A percentile compares a stretch with the other conserved stretches of the same genome.
These are phyloP conservation scores for Phalacrocorax pelagicus DNA, from an alignment of 2,113 vertebrate species.

Conservation along the genomic window DNA sequence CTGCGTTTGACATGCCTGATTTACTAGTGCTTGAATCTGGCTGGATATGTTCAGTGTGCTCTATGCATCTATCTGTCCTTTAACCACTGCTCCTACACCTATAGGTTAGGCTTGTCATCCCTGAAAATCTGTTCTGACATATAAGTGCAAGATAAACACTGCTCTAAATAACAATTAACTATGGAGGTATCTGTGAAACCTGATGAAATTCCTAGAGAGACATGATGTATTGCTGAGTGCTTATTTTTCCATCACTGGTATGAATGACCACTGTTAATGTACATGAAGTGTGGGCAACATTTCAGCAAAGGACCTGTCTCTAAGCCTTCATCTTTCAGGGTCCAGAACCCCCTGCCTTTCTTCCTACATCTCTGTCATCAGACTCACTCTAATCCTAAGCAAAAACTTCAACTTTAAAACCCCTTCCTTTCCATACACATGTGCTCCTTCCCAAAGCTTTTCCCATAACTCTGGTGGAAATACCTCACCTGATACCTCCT, in stretches of 20 bases:
- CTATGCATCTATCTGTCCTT: rapidly evolving
- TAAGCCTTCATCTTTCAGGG: background rate
- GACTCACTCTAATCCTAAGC: background rate
- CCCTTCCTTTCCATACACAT: background rate
- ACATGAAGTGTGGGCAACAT: background rate
- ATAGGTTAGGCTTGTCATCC: background rate
- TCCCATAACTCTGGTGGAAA: background rate
- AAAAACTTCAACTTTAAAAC: rapidly evolving
- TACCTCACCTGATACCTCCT: background rate
- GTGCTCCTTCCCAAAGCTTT: background rate
- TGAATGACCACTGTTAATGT: background rate
- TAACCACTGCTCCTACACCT: background rate
- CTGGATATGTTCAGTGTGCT: background rate
- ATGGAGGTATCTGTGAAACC: background rate
- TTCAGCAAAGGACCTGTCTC: background rate
- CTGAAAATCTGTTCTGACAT: background rate
- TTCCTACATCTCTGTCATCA: background rate
- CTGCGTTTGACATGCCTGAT: background rate
- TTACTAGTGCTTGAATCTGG: background rate
- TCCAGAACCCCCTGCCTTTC: background rate
- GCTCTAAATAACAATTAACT: background rate
- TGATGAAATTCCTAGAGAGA: background rate
- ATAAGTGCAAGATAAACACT: background rate
- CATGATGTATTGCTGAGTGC: background rate
- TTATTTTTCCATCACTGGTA: background rate